Conservation (phyloP, 2,888 invertebrate species). For the Rotaria sp. region DNA sequence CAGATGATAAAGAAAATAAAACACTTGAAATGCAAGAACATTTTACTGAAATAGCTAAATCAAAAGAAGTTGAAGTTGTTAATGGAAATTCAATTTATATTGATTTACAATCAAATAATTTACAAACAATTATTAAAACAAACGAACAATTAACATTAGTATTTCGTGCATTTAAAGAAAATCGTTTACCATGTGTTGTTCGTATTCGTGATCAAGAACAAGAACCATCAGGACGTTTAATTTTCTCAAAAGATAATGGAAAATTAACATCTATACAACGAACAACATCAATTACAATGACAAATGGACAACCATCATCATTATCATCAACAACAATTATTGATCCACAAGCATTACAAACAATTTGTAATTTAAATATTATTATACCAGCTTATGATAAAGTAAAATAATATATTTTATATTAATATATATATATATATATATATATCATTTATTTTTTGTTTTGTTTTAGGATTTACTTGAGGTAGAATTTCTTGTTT, state of each 20-base stretch:
- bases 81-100: conserved; percentile 88
- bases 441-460: not conserved
- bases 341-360: conserved; percentile 8
- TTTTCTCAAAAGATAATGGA: conserved; percentile 40
- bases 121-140: conserved; percentile 86
- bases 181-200: conserved; percentile 86
- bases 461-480: not conserved
- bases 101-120: conserved; percentile 90
- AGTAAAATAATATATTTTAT: not conserved
- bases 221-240: conserved; percentile 37
- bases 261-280: not conserved
- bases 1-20: conserved; percentile 97
- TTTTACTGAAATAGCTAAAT: conserved; percentile 92
- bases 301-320: not conserved
- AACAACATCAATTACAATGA: conserved; percentile 18
- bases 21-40: conserved; percentile 72
- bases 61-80: conserved; percentile 87
- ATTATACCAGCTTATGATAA: not conserved
- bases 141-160: conserved; percentile 87
- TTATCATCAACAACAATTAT: not conserved
- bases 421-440: not conserved
- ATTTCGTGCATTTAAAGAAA: conserved; percentile 93
- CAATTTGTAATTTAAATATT: conserved; percentile 22
- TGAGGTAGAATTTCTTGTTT: not conserved
- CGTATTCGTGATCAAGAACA: conserved; percentile 71